Evolutionary conservation across 2,797 vertebrate species (phyloP).

Genomic region (Prunella strophiata): DNA sequence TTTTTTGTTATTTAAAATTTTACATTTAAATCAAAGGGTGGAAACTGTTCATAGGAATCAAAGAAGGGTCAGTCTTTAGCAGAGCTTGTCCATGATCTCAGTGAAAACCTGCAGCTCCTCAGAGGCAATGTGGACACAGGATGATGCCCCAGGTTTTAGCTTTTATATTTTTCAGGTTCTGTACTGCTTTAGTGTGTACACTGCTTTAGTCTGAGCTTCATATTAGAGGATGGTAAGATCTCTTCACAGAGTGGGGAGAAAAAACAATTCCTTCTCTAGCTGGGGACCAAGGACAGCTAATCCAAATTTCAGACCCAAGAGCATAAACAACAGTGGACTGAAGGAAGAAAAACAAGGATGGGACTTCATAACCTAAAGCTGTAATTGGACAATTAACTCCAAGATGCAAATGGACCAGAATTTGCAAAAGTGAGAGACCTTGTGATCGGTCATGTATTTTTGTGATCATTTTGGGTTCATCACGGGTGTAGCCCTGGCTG

Average conservation of each 20-base stretch:
- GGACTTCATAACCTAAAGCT: neutral
- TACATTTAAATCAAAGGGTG: neutral
- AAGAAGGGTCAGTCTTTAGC: neutral
- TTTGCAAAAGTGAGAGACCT: neutral
- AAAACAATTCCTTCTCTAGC: neutral
- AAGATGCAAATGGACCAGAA: neutral
- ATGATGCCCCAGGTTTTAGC: neutral
- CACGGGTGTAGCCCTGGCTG: neutral
- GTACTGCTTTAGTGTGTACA: neutral
- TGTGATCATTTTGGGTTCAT: neutral
- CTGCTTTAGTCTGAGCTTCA: neutral
- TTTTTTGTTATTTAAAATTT: neutral
- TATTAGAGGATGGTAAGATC: neutral
- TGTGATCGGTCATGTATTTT: accelerated
- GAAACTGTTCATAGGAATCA: neutral
- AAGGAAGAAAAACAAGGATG: neutral
- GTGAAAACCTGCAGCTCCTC: neutral
- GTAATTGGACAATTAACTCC: neutral
- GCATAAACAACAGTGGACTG: neutral
- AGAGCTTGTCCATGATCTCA: neutral
- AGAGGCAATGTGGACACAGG: neutral
- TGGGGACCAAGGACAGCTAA: neutral
- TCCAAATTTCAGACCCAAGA: neutral
- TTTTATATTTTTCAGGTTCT: neutral
- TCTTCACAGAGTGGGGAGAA: neutral